Evolutionary conservation across 2,113 vertebrate genomes (phyloP).

Genomic region (Neodontobutis hainanensis): DNA sequence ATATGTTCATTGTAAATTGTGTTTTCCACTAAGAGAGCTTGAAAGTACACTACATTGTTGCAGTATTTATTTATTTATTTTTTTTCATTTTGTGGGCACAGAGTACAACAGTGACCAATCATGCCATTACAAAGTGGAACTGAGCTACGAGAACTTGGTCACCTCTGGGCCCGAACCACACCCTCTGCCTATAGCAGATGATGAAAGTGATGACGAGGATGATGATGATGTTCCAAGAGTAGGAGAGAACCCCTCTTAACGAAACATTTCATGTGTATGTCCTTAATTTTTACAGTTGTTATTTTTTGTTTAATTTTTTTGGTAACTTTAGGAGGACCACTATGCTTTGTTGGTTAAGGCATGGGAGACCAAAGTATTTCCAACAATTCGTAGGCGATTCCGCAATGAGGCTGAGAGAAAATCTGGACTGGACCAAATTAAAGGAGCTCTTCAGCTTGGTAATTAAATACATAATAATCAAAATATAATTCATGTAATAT

Average conservation of each 20-base stretch:
- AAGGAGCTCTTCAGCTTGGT: constrained; percentile 97
- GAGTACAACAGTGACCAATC: constrained; percentile 96
- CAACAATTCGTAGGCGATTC: constrained; percentile 96
- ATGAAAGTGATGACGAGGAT: constrained; percentile 95
- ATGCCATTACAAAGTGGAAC: constrained; percentile 92
- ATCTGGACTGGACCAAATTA: constrained; percentile 97
- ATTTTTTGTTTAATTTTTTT: constrained; percentile 6
- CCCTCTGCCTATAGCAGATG: constrained; percentile 90
- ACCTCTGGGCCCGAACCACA: constrained; percentile 93
- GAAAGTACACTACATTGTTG: background rate
- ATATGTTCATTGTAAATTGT: background rate
- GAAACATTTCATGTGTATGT: background rate
- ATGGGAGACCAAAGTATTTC: constrained; percentile 98
- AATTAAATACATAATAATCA: constrained; percentile 20
- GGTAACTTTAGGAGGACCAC: constrained; percentile 88
- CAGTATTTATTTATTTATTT: background rate
- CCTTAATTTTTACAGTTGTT: too few species aligned
- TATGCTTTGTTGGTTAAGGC: constrained; percentile 97
- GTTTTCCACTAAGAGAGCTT: background rate
- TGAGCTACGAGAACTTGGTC: constrained; percentile 96
- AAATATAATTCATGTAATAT: background rate
- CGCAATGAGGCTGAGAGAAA: constrained; percentile 98
- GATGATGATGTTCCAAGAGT: constrained; percentile 95
- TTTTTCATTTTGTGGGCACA: constrained; percentile 63
- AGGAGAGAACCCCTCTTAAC: constrained; percentile 32